These are phyloP conservation scores for Palythoa grandis DNA, from an alignment of 92 coral and sea anemone genomes.

Conservation along the genomic window DNA sequence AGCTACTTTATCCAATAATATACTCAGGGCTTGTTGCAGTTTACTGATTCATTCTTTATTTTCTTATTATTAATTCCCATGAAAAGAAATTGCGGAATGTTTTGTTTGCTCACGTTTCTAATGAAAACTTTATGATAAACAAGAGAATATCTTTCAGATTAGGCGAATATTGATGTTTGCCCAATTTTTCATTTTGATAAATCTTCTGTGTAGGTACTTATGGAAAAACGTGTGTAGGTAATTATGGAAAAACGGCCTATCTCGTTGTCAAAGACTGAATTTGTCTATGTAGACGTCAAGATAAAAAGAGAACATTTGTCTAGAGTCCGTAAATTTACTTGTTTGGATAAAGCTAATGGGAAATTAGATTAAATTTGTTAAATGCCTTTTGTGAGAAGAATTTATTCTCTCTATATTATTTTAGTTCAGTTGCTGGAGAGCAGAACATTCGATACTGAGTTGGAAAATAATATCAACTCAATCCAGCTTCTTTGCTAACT, in stretches of 20 bases:
- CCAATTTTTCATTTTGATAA: background rate
- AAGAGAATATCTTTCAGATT: background rate
- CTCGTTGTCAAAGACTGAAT: background rate
- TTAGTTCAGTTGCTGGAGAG: too few species aligned
- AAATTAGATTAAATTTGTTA: too few species aligned
- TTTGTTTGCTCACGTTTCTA: background rate
- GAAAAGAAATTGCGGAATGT: background rate
- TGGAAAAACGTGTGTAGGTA: background rate
- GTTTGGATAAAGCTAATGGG: too few species aligned
- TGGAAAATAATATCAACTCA: background rate
- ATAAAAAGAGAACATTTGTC: background rate
- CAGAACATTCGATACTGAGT: too few species aligned
- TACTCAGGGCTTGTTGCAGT: background rate
- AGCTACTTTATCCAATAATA: background rate
- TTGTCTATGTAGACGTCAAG: background rate
- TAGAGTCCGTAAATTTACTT: too few species aligned
- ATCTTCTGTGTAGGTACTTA: background rate
- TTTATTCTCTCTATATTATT: too few species aligned
- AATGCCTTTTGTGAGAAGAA: too few species aligned
- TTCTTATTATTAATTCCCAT: background rate
- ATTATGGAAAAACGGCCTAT: background rate
- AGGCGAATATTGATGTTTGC: background rate
- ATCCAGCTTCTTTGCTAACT: background rate
- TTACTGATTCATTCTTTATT: background rate
- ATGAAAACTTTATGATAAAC: background rate